These are phyloP conservation scores for Ondatra zibethicus DNA, from an alignment of 2,113 vertebrate species.

Conservation along the genomic window DNA sequence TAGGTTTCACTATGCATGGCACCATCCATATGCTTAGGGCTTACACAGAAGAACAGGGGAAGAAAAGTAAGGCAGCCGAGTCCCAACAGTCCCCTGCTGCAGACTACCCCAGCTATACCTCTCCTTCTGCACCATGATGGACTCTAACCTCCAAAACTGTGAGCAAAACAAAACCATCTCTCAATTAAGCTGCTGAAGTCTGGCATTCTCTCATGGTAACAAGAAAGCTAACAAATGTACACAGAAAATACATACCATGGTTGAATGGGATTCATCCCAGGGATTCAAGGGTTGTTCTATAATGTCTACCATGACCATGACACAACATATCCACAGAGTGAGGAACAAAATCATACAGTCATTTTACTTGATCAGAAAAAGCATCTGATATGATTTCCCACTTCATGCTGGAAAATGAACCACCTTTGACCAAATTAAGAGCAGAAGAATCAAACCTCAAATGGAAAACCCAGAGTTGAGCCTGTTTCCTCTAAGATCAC, in stretches of 20 bases:
- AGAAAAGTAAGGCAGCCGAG: too few species aligned
- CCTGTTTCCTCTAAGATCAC: neutral
- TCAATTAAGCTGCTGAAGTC: neutral
- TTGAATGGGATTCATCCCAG: neutral
- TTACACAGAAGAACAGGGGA: too few species aligned
- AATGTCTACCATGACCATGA: neutral
- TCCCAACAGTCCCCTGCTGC: too few species aligned
- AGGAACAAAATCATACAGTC: neutral
- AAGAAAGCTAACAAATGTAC: neutral
- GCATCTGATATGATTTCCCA: neutral
- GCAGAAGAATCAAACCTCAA: neutral
- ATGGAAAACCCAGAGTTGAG: neutral
- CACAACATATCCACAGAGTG: neutral
- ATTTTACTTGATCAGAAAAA: neutral
- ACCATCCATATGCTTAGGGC: too few species aligned
- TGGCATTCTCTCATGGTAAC: neutral
- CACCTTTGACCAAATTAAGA: neutral
- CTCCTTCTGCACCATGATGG: too few species aligned
- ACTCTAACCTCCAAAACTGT: neutral
- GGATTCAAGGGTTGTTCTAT: neutral
- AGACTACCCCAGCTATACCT: too few species aligned
- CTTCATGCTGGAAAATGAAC: neutral
- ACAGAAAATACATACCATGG: neutral
- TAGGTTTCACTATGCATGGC: too few species aligned
- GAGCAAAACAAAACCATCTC: neutral